Evolutionary conservation across 2,797 vertebrate species (phyloP).

Genomic region (Pipistrellus pygmaeus): DNA sequence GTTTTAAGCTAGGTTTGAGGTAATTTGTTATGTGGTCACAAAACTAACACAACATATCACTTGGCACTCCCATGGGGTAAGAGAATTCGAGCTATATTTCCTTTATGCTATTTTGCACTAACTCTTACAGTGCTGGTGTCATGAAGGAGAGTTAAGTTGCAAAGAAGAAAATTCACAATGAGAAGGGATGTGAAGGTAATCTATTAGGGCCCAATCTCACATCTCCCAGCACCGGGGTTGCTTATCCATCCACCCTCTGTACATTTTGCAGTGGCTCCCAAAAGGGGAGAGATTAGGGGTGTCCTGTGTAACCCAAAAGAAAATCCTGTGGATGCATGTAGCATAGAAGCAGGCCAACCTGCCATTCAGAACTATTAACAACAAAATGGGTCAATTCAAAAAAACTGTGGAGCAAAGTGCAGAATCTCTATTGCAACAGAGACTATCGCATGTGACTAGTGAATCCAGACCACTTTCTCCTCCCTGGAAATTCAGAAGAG

Average conservation of each 20-base stretch:
- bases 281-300: neutral
- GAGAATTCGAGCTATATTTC: neutral
- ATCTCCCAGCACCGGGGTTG: accelerated
- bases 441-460: accelerated
- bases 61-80: accelerated
- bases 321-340: accelerated
- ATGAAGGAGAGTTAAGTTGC: neutral
- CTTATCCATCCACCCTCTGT: neutral
- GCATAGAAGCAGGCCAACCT: neutral
- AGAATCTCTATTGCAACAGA: neutral
- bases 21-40: neutral
- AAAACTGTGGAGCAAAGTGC: neutral
- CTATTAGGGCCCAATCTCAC: no score
- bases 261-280: neutral
- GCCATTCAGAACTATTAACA: neutral
- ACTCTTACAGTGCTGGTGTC: neutral
- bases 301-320: neutral
- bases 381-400: neutral
- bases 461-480: neutral
- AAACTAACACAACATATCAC: neutral
- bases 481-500: neutral
- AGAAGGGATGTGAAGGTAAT: accelerated
- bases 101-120: neutral
- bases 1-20: neutral
- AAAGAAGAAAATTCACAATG: neutral